phyloP scores from a whole-genome alignment of 92 coral and sea anemone species.

The Umimayanthus kanabou region DNA sequence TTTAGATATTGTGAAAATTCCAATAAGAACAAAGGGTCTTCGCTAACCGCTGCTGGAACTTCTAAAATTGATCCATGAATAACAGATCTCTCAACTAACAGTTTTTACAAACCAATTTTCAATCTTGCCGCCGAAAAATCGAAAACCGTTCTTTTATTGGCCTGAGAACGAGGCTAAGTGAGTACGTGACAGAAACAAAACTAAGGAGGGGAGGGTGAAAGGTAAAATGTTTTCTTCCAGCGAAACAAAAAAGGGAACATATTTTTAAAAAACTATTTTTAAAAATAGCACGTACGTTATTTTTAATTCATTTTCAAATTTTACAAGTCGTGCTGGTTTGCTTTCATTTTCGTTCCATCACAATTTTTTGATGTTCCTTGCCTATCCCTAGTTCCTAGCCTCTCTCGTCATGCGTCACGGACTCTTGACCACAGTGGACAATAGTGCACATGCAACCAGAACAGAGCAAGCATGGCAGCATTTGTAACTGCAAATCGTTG shows the following conservation, averaged over 20 bases:
- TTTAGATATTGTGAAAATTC: neutral
- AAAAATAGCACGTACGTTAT: neutral
- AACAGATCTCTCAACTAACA: neutral
- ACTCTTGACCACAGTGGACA: neutral
- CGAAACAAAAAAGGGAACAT: too few species aligned
- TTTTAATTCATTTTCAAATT: neutral
- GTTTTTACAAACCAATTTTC: neutral
- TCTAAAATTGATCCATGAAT: neutral
- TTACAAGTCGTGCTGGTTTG: neutral
- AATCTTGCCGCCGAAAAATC: conserved; percentile 43
- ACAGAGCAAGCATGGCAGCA: conserved; percentile 69
- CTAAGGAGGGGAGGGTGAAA: conserved; percentile 17
- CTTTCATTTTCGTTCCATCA: too few species aligned
- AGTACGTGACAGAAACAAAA: neutral
- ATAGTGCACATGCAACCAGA: neutral
- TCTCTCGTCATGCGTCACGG: too few species aligned
- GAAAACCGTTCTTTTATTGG: conserved; percentile 18
- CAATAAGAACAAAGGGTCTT: neutral
- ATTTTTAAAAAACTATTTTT: neutral
- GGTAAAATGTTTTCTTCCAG: neutral
- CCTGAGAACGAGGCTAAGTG: conserved; percentile 29
- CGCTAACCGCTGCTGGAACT: neutral
- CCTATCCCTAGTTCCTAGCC: too few species aligned
- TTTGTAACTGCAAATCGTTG: conserved; percentile 91
- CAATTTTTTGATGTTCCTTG: too few species aligned